Conservation (phyloP, 1,140 invertebrate genomes). For the Gonatopus flavifemur region DNA sequence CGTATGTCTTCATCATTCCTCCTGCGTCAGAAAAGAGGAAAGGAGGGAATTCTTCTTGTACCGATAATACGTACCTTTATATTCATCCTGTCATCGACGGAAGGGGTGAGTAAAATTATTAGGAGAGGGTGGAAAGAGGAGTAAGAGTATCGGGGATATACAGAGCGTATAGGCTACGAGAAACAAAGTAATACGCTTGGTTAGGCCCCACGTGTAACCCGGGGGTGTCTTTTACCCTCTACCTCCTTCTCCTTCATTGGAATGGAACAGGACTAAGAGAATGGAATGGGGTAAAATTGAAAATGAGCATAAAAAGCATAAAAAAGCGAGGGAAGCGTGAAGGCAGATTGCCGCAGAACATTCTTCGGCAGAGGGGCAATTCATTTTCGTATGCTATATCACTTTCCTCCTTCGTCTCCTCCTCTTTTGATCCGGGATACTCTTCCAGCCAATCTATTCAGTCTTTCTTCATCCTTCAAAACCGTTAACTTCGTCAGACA, state of each 20-base stretch:
- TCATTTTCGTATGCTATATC: constrained; percentile 61
- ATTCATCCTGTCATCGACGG: constrained; percentile 47
- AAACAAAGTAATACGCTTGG: too few species aligned
- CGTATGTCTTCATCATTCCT: too few species aligned
- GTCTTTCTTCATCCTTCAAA: constrained; percentile 55
- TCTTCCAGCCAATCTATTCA: constrained; percentile 53
- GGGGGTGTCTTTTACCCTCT: constrained; percentile 35
- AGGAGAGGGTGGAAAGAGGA: constrained; percentile 22
- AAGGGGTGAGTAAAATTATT: constrained; percentile 23
- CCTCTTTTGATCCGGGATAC: too few species aligned
- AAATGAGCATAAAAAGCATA: constrained; percentile 59
- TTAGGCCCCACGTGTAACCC: constrained; percentile 49
- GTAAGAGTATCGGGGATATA: constrained; percentile 21
- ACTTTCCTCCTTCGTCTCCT: constrained; percentile 60
- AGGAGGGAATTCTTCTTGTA: too few species aligned
- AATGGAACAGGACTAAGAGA: constrained; percentile 26
- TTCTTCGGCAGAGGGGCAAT: constrained; percentile 57
- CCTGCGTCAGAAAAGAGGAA: too few species aligned
- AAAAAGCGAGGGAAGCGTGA: constrained; percentile 50
- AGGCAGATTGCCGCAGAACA: constrained; percentile 57
- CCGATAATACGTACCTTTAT: constrained; percentile 46
- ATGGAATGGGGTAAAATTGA: constrained; percentile 51
- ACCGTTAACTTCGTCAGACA: constrained; percentile 55
- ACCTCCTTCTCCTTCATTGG: too few species aligned
- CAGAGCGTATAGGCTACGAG: constrained; percentile 33